Conservation (phyloP, 2,113 vertebrate species). For the Brachypteracias leptosomus region DNA sequence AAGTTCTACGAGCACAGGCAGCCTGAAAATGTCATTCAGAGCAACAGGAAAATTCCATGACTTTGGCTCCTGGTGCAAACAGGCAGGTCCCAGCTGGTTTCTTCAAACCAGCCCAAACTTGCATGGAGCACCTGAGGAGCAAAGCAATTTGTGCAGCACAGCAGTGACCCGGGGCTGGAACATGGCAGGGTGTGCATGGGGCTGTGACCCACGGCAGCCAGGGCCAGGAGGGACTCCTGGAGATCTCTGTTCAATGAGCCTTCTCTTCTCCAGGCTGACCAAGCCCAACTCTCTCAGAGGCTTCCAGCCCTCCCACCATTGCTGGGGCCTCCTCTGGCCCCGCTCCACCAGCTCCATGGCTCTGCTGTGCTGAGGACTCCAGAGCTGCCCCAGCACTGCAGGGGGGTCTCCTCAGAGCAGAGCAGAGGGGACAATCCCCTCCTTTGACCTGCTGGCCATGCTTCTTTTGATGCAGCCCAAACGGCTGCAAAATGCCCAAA, state of each 20-base stretch:
- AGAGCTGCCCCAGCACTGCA: no score
- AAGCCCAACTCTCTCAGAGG: not conserved
- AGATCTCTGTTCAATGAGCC: not conserved
- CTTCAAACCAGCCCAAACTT: not conserved
- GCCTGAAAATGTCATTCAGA: not conserved
- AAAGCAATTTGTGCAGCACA: not conserved
- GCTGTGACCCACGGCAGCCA: not conserved
- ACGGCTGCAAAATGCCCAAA: no score
- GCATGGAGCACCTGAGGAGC: not conserved
- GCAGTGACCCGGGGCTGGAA: not conserved
- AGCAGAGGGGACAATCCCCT: no score
- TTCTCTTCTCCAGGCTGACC: not conserved
- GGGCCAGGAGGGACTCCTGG: not conserved
- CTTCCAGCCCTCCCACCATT: no score
- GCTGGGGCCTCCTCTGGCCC: no score
- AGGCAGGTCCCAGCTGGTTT: not conserved
- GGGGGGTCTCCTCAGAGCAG: no score
- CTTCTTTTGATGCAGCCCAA: no score
- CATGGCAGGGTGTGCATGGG: accelerated
- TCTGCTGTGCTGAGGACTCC: no score
- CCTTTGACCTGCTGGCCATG: no score
- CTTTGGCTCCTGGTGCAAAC: not conserved
- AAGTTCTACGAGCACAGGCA: not conserved
- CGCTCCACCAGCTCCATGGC: no score
- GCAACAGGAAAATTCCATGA: not conserved